These are phyloP conservation scores for Lepeophtheirus nordmannii DNA, from an alignment of 2,888 invertebrate genomes.

Conservation along the genomic window DNA sequence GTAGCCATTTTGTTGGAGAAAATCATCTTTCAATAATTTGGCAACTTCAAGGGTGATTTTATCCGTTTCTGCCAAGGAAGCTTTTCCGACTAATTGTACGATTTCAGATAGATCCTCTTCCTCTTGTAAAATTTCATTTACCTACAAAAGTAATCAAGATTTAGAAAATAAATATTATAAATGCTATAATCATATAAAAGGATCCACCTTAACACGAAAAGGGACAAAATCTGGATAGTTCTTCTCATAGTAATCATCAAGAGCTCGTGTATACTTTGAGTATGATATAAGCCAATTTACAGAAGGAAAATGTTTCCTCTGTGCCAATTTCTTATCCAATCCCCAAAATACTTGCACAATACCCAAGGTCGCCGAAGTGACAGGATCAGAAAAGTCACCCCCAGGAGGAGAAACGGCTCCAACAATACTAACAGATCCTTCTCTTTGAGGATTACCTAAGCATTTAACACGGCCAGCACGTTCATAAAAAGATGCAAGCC, in stretches of 20 bases:
- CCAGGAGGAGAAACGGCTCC: slow-evolving; percentile 99
- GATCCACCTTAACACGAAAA: slow-evolving; percentile 70
- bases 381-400: slow-evolving; percentile 99
- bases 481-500: slow-evolving; percentile 98
- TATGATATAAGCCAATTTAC: slow-evolving; percentile 99
- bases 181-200: no score
- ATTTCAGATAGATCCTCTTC: slow-evolving; percentile 99
- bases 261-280: slow-evolving; percentile 89
- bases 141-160: slow-evolving; percentile 23
- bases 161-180: not conserved
- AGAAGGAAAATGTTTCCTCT: slow-evolving; percentile 98
- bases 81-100: slow-evolving; percentile 97
- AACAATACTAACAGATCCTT: slow-evolving; percentile 97
- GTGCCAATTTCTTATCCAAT: slow-evolving; percentile 92
- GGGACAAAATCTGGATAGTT: slow-evolving; percentile 93
- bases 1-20: slow-evolving; percentile 94
- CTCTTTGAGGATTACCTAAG: slow-evolving; percentile 90
- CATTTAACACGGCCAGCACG: slow-evolving; percentile 94
- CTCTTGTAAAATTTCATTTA: slow-evolving; percentile 84
- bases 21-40: slow-evolving; percentile 94
- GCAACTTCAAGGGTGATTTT: slow-evolving; percentile 98
- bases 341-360: slow-evolving; percentile 99
- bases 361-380: slow-evolving; percentile 93
- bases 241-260: slow-evolving; percentile 99
- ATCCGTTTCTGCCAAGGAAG: slow-evolving; percentile 92